Evolutionary conservation across 2,888 invertebrate species (phyloP).

Genomic region (Candidula unifasciata): DNA sequence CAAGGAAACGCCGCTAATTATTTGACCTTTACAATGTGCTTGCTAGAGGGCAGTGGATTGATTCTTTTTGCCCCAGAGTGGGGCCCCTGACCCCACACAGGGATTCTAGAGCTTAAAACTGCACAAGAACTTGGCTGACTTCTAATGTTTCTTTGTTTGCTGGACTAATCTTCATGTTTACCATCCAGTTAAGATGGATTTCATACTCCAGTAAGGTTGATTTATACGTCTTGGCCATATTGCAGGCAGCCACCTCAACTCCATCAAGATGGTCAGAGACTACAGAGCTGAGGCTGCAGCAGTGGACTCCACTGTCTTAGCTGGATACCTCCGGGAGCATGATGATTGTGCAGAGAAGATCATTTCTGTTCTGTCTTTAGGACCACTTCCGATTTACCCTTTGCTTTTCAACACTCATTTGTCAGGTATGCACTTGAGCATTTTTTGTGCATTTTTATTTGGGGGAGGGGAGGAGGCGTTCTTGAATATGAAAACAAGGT

Average conservation of each 20-base stretch:
- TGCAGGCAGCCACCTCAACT: conserved; percentile 82
- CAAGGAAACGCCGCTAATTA: too few species aligned
- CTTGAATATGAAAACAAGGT: too few species aligned
- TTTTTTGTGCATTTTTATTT: too few species aligned
- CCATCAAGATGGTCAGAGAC: conserved; percentile 82
- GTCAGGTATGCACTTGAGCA: conserved; percentile 42
- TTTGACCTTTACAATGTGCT: too few species aligned
- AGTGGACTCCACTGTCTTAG: conserved; percentile 82
- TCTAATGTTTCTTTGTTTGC: not conserved
- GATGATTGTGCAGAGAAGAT: conserved; percentile 82
- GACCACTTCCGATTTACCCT: conserved; percentile 84
- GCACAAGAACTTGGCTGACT: not conserved
- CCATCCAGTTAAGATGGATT: not conserved
- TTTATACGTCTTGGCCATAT: conserved; percentile 23
- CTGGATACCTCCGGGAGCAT: conserved; percentile 81
- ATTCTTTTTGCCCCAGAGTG: too few species aligned
- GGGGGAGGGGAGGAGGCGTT: too few species aligned
- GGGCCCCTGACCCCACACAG: too few species aligned
- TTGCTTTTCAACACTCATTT: conserved; percentile 81
- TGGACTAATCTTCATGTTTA: not conserved
- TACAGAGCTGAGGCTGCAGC: conserved; percentile 84
- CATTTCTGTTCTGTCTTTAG: conserved; percentile 82
- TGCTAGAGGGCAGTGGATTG: too few species aligned
- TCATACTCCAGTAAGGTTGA: not conserved
- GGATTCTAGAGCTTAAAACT: too few species aligned